Evolutionary conservation across 2,888 invertebrate genomes (phyloP), one percentile per base, ranked within the genome.

Genomic region (Diaprepes abbreviatus): DNA sequence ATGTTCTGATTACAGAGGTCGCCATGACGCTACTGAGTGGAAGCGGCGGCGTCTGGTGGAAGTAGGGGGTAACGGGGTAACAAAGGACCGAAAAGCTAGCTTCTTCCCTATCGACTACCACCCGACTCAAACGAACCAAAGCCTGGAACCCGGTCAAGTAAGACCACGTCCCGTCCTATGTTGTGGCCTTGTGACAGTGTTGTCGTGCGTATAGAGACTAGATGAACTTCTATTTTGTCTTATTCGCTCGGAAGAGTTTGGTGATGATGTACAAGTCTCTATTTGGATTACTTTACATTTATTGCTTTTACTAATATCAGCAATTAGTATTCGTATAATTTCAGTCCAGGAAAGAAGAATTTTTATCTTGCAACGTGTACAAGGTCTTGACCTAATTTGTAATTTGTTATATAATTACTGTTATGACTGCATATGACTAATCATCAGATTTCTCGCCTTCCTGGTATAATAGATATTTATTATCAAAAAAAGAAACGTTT

Each of bases 1-100:
- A 65, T 71, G 85, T 87, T 87, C 86, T 87, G 85, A 86, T 88
- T 88, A 83, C 87, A 88, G 88, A 88, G 86, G 86, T 86, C 86
- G 80, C 79, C 81, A 83, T 83, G 83, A 80, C 81, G 82, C 67
- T 72, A 71, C 78, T 77, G 78, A 78, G 75, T 77, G 86, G 86
- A 85, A 84, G 84, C 86, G 84, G 85, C 85, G 87, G 86, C 87
- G 86, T 86, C 87, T 87, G 85, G 87, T 87, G 86, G 87, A 87
- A 87, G 87, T 88, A 87, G 87, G 86, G 87, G 87, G 85, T 87
- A 57, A 63, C 43, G 66, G 87, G 87, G 87, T 87, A 87, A 87
- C 87, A 87, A 87, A 87, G 87, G 86, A 86, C 58, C 52, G 63
- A 66, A 86, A 67, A 87, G 87, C 87, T 87, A 87, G 86, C 87